A percentile compares a stretch with the other conserved stretches of the same genome.
These are phyloP conservation scores for Mastomys natalensis DNA, from an alignment of 2,113 vertebrate species.

Conservation along the genomic window DNA sequence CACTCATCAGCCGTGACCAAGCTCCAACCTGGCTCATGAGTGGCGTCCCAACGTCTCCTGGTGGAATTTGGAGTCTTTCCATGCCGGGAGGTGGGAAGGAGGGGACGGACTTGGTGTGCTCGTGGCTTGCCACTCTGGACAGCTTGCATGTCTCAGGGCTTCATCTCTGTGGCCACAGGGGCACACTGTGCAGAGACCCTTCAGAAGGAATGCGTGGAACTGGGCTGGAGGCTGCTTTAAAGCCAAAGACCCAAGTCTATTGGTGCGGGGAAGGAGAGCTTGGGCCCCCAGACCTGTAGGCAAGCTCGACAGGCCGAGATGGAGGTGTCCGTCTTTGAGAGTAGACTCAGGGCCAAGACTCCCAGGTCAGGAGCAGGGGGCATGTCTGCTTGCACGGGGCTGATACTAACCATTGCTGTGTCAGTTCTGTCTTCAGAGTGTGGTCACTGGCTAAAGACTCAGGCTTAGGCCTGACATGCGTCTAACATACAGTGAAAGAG, in stretches of 20 bases:
- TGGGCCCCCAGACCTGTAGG: background rate
- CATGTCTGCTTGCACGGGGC: background rate
- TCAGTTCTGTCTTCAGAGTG: background rate
- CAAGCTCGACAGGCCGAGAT: background rate
- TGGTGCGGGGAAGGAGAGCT: constrained; percentile 29
- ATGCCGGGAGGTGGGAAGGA: constrained; percentile 75
- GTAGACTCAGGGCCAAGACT: background rate
- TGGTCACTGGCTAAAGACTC: background rate
- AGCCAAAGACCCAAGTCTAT: constrained; percentile 65
- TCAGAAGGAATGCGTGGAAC: constrained; percentile 85
- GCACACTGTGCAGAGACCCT: constrained; percentile 89
- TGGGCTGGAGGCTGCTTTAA: constrained; percentile 72
- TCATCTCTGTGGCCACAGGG: constrained; percentile 81
- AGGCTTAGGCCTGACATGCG: background rate
- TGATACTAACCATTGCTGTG: background rate
- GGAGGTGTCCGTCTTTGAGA: background rate
- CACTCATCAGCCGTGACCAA: constrained; percentile 82
- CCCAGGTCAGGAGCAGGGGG: background rate
- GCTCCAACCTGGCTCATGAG: constrained; percentile 80
- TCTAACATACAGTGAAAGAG: background rate
- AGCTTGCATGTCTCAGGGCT: constrained; percentile 86
- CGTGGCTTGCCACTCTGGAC: constrained; percentile 79
- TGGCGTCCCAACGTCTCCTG: constrained; percentile 67
- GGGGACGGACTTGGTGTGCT: constrained; percentile 78
- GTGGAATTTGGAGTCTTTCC: constrained; percentile 68